Conservation (phyloP, 2,113 vertebrate species). For the Stigmatopora nigra region DNA sequence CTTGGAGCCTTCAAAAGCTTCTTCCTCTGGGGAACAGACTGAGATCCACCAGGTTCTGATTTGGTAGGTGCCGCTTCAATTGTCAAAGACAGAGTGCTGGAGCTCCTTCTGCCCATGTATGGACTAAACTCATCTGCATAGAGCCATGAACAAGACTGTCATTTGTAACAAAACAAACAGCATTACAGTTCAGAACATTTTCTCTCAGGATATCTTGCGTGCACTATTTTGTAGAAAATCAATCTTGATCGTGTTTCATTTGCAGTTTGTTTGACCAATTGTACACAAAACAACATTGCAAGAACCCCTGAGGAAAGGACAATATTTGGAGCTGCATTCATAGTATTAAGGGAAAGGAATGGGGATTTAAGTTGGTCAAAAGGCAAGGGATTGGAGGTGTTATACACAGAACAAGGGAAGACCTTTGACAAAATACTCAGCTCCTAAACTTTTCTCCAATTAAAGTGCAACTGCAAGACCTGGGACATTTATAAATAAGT, state of each 20-base stretch:
- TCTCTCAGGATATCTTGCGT: conserved; percentile 31
- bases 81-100: conserved; percentile 69
- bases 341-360: neutral
- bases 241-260: neutral
- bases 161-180: neutral
- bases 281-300: conserved; percentile 29
- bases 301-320: conserved; percentile 17
- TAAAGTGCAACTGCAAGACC: conserved; percentile 8
- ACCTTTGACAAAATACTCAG: conserved; percentile 19
- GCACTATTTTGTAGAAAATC: neutral
- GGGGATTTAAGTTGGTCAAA: conserved; percentile 35
- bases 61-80: conserved; percentile 66
- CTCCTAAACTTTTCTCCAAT: conserved; percentile 4
- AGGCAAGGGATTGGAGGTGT: conserved; percentile 31
- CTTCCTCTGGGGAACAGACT: conserved; percentile 73
- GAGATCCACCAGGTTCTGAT: conserved; percentile 51
- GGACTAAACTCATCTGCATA: conserved; percentile 78
- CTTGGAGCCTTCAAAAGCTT: conserved; percentile 90
- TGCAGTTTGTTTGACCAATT: neutral
- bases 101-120: conserved; percentile 72
- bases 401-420: conserved; percentile 45
- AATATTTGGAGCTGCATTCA: conserved; percentile 41
- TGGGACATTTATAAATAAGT: neutral
- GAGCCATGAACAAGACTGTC: conserved; percentile 35
- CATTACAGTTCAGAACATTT: conserved; percentile 31